Conservation (phyloP, 2,797 vertebrate species). For the Scleropages formosus region DNA sequence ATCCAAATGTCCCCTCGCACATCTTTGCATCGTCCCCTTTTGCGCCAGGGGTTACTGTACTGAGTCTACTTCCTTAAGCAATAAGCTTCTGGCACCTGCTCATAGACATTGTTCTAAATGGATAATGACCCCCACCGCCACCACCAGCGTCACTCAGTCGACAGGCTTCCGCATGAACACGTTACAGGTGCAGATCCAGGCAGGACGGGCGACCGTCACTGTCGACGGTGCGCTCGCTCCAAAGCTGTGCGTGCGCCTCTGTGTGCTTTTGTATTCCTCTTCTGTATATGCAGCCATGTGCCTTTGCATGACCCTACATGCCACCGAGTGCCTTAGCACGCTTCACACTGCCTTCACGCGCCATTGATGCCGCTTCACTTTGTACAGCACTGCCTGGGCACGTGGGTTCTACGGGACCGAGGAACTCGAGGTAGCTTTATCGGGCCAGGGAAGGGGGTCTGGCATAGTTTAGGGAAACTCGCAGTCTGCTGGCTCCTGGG, state of each 20-base stretch:
- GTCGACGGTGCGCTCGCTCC: not conserved
- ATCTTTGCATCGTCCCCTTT: not conserved
- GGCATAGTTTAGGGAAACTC: constrained; percentile 38
- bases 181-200: too few species aligned
- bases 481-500: constrained; percentile 37
- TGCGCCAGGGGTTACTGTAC: too few species aligned
- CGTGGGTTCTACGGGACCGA: constrained; percentile 24
- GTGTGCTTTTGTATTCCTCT: too few species aligned
- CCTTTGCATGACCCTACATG: too few species aligned
- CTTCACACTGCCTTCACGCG: too few species aligned
- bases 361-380: too few species aligned
- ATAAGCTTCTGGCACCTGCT: not conserved
- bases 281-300: too few species aligned
- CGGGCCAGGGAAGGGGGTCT: constrained; percentile 23
- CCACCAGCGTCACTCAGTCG: too few species aligned
- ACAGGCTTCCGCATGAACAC: too few species aligned
- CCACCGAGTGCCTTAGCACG: not conserved
- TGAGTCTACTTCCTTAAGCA: not conserved
- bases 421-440: constrained; percentile 26
- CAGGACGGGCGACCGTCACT: constrained; percentile 1
- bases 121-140: too few species aligned
- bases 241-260: not conserved
- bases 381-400: constrained; percentile 5
- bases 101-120: too few species aligned
- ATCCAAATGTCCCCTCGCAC: not conserved